A percentile compares a stretch with the other conserved stretches of the same genome.
phyloP scores from a whole-genome alignment of 2,113 vertebrate genomes.

The Murina feae region DNA sequence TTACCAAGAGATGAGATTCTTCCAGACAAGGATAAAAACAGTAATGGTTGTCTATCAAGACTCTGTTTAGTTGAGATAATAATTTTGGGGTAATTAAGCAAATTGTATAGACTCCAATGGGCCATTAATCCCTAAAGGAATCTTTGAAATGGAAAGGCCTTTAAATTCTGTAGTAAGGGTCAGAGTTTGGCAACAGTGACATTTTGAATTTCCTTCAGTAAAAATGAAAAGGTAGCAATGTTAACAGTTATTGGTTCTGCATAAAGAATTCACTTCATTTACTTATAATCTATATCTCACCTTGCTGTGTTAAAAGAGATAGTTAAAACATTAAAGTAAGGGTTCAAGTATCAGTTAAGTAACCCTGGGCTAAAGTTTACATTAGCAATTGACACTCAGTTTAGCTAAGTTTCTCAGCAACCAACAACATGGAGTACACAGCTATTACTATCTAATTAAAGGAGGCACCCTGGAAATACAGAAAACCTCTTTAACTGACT shows the following conservation, averaged over 20 bases:
- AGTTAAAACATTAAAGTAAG: neutral
- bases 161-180: neutral
- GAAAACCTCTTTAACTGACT: neutral
- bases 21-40: conserved; percentile 51
- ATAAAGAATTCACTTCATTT: neutral
- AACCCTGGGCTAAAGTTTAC: neutral
- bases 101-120: conserved; percentile 34
- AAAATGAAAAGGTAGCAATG: neutral
- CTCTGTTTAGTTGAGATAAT: conserved; percentile 55
- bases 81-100: conserved; percentile 56
- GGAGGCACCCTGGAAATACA: neutral
- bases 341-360: neutral
- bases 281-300: neutral
- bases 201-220: conserved; percentile 10
- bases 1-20: conserved; percentile 47
- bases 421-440: neutral
- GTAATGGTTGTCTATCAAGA: conserved; percentile 47
- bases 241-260: neutral
- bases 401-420: neutral
- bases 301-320: conserved; percentile 10
- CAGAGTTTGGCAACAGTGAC: neutral
- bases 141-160: neutral
- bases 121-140: conserved; percentile 6
- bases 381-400: neutral
- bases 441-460: neutral